Conservation (phyloP, 1,140 invertebrate genomes). For the Tetranychus cinnabarinus region DNA sequence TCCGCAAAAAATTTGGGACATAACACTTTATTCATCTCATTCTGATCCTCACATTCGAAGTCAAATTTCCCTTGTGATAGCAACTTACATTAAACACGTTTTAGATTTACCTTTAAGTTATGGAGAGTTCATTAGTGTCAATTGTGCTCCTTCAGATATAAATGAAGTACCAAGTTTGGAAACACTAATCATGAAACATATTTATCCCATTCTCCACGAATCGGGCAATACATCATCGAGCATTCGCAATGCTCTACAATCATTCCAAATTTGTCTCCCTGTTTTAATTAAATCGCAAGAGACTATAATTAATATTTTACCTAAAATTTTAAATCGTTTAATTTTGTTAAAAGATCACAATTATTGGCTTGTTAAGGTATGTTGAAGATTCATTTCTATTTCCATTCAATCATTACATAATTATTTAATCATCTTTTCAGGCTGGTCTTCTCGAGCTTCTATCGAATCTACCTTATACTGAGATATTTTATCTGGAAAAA, state of each 20-base stretch:
- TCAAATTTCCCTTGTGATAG: slow-evolving; percentile 36
- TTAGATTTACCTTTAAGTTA: background rate
- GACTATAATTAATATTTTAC: slow-evolving; percentile 15
- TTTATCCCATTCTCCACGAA: background rate
- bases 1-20: slow-evolving; percentile 33
- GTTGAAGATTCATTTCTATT: background rate
- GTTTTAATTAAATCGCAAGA: slow-evolving; percentile 29
- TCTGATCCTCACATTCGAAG: slow-evolving; percentile 59
- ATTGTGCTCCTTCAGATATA: background rate
- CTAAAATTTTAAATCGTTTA: slow-evolving; percentile 34
- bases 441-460: slow-evolving; percentile 37
- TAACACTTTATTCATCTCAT: slow-evolving; percentile 42
- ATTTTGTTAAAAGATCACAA: slow-evolving; percentile 39
- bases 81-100: slow-evolving; percentile 31
- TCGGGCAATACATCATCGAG: slow-evolving; percentile 16
- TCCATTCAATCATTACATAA: background rate
- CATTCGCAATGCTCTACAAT: slow-evolving; percentile 18
- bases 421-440: slow-evolving; percentile 32
- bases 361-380: slow-evolving; percentile 39
- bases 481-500: slow-evolving; percentile 17
- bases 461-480: slow-evolving; percentile 29
- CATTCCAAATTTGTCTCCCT: slow-evolving; percentile 27
- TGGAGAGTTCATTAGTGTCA: slow-evolving; percentile 1
- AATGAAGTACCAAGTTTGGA: slow-evolving; percentile 1
- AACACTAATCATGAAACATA: background rate